phyloP scores from a whole-genome alignment of 2,113 vertebrate genomes.

The Neogale vison region DNA sequence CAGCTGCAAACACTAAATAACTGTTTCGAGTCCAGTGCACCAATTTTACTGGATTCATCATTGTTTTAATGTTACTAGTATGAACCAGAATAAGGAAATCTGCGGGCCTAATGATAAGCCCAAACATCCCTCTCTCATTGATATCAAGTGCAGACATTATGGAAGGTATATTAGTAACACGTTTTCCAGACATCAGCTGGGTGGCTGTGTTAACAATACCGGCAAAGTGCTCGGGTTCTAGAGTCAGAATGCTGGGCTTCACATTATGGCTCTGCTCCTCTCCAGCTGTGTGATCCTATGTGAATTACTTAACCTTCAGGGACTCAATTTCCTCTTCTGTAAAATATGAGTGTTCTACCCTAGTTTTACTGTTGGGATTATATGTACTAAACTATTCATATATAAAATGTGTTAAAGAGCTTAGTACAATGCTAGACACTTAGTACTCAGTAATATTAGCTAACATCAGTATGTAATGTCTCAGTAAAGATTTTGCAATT shows the following conservation, averaged over 20 bases:
- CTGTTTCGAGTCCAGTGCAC: background rate
- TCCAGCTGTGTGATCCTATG: background rate
- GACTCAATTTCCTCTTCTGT: background rate
- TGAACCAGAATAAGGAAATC: background rate
- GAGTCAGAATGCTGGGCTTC: background rate
- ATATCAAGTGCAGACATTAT: background rate
- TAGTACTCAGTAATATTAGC: conserved; percentile 15
- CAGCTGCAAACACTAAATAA: background rate
- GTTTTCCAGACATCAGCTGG: background rate
- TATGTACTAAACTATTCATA: background rate
- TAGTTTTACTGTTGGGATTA: conserved; percentile 45
- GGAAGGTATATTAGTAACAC: background rate
- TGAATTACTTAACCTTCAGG: background rate
- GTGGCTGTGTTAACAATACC: background rate
- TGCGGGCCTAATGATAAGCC: background rate
- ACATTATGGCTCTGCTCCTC: background rate
- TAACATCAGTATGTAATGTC: background rate
- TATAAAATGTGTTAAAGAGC: background rate
- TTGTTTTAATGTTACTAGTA: background rate
- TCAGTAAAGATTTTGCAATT: conserved; percentile 17
- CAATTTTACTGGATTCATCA: background rate
- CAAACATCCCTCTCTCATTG: background rate
- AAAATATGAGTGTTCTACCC: conserved; percentile 2
- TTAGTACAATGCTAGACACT: conserved; percentile 26
- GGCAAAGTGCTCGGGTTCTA: background rate